Evolutionary conservation across 2,113 vertebrate species (phyloP).

Genomic region (Athene cunicularia): DNA sequence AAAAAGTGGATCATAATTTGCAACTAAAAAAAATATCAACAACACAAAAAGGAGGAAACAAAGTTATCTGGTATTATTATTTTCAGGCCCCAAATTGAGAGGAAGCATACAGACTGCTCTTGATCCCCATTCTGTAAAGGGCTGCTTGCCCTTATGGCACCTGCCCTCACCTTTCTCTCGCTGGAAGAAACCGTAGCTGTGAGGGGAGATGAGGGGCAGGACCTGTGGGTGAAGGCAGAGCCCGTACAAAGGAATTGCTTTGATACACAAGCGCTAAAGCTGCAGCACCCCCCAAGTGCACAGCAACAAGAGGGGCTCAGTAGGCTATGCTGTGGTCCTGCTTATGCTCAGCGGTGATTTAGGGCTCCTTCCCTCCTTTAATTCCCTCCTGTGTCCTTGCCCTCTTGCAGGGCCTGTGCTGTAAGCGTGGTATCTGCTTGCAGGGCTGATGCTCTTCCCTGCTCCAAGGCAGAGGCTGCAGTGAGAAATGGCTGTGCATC

Average conservation of each 20-base stretch:
- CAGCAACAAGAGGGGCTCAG: neutral
- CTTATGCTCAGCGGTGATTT: neutral
- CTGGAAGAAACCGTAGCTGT: neutral
- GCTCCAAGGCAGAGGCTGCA: neutral
- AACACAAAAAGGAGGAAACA: neutral
- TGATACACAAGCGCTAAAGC: neutral
- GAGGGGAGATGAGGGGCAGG: neutral
- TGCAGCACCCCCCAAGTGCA: neutral
- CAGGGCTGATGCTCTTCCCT: neutral
- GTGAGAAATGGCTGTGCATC: neutral
- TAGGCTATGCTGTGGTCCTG: accelerated
- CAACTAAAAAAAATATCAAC: neutral
- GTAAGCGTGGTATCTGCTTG: accelerated
- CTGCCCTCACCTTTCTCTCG: accelerated
- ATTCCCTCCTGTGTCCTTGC: neutral
- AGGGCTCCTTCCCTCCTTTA: neutral
- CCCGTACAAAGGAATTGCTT: no score
- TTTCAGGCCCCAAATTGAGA: neutral
- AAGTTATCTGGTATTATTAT: neutral
- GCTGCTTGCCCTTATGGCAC: neutral
- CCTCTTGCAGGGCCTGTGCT: neutral
- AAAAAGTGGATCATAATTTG: neutral
- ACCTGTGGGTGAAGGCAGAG: accelerated
- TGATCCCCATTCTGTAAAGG: neutral
- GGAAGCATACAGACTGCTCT: neutral